Base-by-base conservation (phyloP, 2,888 invertebrate genomes). In the Plemyria rubiginata region DNA sequence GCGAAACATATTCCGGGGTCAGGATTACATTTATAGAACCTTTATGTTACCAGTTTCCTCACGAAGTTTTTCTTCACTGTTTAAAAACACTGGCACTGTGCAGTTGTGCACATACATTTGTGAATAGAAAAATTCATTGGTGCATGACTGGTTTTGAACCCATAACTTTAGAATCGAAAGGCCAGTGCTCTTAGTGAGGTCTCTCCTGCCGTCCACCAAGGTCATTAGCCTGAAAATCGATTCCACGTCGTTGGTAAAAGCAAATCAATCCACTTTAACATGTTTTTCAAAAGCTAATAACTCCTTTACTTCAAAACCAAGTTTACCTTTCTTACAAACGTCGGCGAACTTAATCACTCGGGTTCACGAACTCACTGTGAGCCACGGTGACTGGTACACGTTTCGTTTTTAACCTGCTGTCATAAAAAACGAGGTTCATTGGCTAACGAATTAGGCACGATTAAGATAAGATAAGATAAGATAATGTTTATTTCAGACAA, bases 351-450 rank as follows among this genome's bases (percentile, higher is more conserved):
- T 84, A 83, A 84, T 84, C 83, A 84, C 81, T 70, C 29, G 68
- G 59, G 67, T 79, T 80, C 82, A 84, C 84, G 84, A 83, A 78
- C 70, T 32, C 60, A 43, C 54, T 52, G 79, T 74, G 70, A 60
- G 54, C 68, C 66, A 50, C 72, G 59, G 78, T 72, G 67, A 67
- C 78, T 76, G 76, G 77, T 69, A 77, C 79, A 45, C 46, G 50
- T 53, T 74, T 62, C 64, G 73, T 75, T 76, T 77, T 74, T 73
- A 72, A 70, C 68, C 63, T 62, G 63, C 57, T 62, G 57, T 70
- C 71, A 70, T 72, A 69, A 75, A 72, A 71, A 70, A 29, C 32
- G 15, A 28, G 52, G 48, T 53, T 46, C 50, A 43, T 7, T 38
- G 46, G 22, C 51, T 45, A 38, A 56, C 32, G 53, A 56, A 64